phyloP scores from a whole-genome alignment of 1,140 invertebrate genomes.

The Pomacea maculata region DNA sequence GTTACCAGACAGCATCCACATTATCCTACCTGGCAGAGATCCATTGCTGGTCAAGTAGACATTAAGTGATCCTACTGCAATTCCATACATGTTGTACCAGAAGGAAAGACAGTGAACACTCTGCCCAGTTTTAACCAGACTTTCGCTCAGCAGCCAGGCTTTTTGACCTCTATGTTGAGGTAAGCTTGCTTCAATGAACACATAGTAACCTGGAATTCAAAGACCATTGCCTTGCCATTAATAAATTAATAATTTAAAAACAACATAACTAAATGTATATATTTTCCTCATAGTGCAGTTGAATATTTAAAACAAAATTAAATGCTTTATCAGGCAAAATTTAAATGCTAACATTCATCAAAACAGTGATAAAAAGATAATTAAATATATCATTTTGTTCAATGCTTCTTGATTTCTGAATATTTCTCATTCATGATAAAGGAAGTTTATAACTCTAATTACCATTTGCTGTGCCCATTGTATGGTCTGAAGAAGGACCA shows the following conservation, averaged over 20 bases:
- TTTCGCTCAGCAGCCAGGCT: slow-evolving; percentile 74
- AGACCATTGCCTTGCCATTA: not conserved
- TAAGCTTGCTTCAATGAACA: slow-evolving; percentile 79
- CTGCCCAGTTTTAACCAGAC: slow-evolving; percentile 12
- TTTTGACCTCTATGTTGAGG: slow-evolving; percentile 74
- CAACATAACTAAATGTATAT: not conserved
- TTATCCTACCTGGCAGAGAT: slow-evolving; percentile 29
- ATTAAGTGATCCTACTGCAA: slow-evolving; percentile 43
- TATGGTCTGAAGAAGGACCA: slow-evolving; percentile 51
- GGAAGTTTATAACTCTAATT: not conserved
- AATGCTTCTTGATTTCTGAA: too few species aligned
- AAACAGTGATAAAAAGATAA: not conserved
- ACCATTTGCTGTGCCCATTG: slow-evolving; percentile 22
- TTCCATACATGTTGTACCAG: slow-evolving; percentile 65
- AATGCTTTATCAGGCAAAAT: not conserved
- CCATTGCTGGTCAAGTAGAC: slow-evolving; percentile 34
- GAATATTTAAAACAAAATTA: not conserved
- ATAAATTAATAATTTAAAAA: not conserved
- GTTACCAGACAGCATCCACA: slow-evolving; percentile 50
- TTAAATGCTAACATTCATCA: not conserved
- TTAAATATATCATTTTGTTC: too few species aligned
- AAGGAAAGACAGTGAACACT: slow-evolving; percentile 46
- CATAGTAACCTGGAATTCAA: slow-evolving; percentile 74
- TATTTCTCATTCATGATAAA: not conserved
- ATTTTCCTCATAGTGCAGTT: too few species aligned